phyloP scores from a whole-genome alignment of 2,888 invertebrate genomes.

The Lasius fuliginosus region DNA sequence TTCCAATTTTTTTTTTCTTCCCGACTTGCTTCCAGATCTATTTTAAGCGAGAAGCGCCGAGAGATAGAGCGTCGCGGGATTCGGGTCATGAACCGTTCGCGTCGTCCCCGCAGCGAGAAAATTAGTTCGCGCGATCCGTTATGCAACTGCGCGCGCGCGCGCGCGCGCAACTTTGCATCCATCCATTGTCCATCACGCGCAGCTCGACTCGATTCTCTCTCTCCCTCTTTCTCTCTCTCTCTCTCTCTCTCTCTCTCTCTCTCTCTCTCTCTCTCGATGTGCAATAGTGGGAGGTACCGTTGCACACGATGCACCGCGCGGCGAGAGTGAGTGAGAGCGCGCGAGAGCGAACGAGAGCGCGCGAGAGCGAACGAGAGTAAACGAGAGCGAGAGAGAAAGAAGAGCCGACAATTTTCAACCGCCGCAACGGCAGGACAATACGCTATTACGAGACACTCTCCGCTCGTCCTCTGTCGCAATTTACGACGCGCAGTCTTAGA shows the following conservation, averaged over 20 bases:
- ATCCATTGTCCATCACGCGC: slow-evolving; percentile 47
- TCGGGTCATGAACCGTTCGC: slow-evolving; percentile 37
- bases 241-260: neutral
- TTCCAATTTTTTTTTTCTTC: slow-evolving; percentile 40
- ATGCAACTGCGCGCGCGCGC: slow-evolving; percentile 29
- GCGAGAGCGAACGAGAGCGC: neutral
- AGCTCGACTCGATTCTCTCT: neutral
- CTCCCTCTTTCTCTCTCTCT: too few species aligned
- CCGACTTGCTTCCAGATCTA: slow-evolving; percentile 2
- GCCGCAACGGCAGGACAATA: slow-evolving; percentile 70
- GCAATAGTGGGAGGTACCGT: slow-evolving; percentile 70
- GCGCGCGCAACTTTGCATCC: slow-evolving; percentile 35
- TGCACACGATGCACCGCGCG: slow-evolving; percentile 65
- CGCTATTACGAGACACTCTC: slow-evolving; percentile 66
- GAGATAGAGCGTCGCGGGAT: neutral
- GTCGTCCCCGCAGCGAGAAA: slow-evolving; percentile 2
- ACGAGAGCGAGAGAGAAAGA: neutral
- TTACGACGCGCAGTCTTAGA: slow-evolving; percentile 59
- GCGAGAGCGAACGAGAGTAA: too few species aligned
- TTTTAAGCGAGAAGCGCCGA: neutral
- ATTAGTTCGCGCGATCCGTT: slow-evolving; percentile 37
- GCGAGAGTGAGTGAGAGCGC: slow-evolving; percentile 44
- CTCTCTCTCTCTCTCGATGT: slow-evolving; percentile 11
- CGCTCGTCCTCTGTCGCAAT: slow-evolving; percentile 81
- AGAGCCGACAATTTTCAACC: slow-evolving; percentile 68